A percentile compares a stretch with the other conserved stretches of the same genome.
Evolutionary conservation across 1,140 invertebrate genomes (phyloP).

Genomic region (Rhizoglyphus robini): DNA sequence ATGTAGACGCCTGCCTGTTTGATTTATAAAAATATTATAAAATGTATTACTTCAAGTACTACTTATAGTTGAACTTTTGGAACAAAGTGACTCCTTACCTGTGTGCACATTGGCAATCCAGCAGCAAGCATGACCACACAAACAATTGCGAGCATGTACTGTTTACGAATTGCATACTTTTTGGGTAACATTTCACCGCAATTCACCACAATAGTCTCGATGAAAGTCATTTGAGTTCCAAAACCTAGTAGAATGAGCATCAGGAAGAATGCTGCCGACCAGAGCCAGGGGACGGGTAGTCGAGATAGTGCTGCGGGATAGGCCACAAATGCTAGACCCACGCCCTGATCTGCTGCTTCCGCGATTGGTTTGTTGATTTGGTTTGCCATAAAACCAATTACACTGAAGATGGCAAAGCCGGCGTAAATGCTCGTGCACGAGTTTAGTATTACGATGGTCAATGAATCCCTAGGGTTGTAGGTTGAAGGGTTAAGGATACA

Average conservation of each 20-base stretch:
- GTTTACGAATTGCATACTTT: conserved; percentile 24
- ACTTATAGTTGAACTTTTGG: too few species aligned
- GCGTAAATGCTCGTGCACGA: background rate
- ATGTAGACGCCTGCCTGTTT: too few species aligned
- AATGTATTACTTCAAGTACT: too few species aligned
- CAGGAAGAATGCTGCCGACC: too few species aligned
- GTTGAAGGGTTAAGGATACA: background rate
- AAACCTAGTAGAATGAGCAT: too few species aligned
- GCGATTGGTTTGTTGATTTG: background rate
- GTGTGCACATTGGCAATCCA: too few species aligned
- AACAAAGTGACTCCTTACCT: too few species aligned
- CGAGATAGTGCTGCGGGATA: conserved; percentile 34
- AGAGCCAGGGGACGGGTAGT: conserved; percentile 29
- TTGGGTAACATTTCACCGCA: conserved; percentile 30
- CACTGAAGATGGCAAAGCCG: too few species aligned
- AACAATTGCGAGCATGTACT: conserved; percentile 51
- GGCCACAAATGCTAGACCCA: too few species aligned
- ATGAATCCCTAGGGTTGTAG: background rate
- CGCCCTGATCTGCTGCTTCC: background rate
- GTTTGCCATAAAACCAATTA: too few species aligned
- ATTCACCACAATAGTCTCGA: conserved; percentile 30
- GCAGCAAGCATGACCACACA: conserved; percentile 57
- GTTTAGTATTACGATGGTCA: conserved; percentile 4
- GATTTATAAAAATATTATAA: too few species aligned
- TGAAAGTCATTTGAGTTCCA: too few species aligned